Percentiles rank a stretch among this genome's conserved stretches.
These are phyloP conservation scores for Theretra japonica DNA, from an alignment of 2,888 invertebrate genomes.

Conservation along the genomic window DNA sequence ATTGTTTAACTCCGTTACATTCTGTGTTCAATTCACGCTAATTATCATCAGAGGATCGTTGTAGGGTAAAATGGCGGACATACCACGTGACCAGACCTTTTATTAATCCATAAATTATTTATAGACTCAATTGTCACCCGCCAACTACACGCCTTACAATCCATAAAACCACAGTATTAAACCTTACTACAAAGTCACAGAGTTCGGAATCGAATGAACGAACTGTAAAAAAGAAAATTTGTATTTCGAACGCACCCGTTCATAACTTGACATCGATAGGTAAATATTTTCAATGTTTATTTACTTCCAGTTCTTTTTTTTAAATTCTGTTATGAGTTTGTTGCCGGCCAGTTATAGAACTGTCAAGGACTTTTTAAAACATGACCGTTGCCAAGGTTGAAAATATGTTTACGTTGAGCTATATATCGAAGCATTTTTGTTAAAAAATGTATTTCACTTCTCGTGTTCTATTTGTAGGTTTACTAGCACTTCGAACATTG, in stretches of 20 bases:
- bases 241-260: slow-evolving; percentile 28
- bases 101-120: slow-evolving; percentile 59
- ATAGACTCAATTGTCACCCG: slow-evolving; percentile 56
- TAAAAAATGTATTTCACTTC: background rate
- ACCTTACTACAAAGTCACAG: slow-evolving; percentile 34
- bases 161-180: slow-evolving; percentile 24
- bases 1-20: slow-evolving; percentile 37
- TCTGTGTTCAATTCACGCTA: slow-evolving; percentile 43
- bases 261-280: slow-evolving; percentile 28
- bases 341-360: slow-evolving; percentile 42
- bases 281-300: slow-evolving; percentile 46
- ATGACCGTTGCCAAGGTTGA: slow-evolving; percentile 34
- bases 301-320: slow-evolving; percentile 42
- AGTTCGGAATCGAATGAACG: slow-evolving; percentile 30
- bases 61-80: slow-evolving; percentile 49
- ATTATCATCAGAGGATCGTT: slow-evolving; percentile 53
- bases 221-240: slow-evolving; percentile 9
- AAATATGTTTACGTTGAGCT: background rate
- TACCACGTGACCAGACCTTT: slow-evolving; percentile 57
- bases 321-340: slow-evolving; percentile 35
- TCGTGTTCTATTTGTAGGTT: slow-evolving; percentile 7
- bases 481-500: slow-evolving; percentile 15
- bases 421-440: background rate
- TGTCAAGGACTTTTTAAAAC: slow-evolving; percentile 39
- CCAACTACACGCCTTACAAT: slow-evolving; percentile 46